Conservation (phyloP, 2,797 vertebrate species). For the Acanthurus leucopareius region DNA sequence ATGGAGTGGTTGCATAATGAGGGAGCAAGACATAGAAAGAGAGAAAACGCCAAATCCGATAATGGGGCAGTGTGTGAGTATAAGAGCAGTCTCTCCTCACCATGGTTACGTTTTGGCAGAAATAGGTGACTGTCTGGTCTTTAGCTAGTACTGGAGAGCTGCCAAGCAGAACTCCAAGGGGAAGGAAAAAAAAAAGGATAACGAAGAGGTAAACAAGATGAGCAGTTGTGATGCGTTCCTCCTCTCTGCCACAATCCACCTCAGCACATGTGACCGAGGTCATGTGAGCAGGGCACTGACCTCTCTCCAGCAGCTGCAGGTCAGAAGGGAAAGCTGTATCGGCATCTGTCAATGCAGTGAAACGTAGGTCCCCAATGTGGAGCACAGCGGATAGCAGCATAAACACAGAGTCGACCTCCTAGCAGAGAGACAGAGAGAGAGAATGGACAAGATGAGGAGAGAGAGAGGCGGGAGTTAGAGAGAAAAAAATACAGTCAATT, state of each 20-base stretch:
- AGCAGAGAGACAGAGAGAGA: conserved; percentile 19
- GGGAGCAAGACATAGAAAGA: conserved; percentile 9
- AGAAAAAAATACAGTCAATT: background rate
- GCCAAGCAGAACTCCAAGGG: conserved; percentile 35
- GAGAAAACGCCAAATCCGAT: conserved; percentile 3
- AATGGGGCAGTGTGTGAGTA: conserved; percentile 7
- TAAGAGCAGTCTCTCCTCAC: conserved; percentile 31
- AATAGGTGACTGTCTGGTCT: conserved; percentile 60
- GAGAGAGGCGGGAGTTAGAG: background rate
- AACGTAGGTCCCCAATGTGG: conserved; percentile 92
- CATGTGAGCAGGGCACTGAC: conserved; percentile 82
- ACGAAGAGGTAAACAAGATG: conserved; percentile 44
- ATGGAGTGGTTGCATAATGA: conserved; percentile 60
- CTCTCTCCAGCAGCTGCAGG: conserved; percentile 93
- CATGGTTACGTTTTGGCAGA: conserved; percentile 44
- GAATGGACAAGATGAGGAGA: background rate
- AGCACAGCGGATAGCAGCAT: conserved; percentile 91
- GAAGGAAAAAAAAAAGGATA: background rate
- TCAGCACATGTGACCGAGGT: conserved; percentile 43
- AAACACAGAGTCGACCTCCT: conserved; percentile 96
- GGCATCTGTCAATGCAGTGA: conserved; percentile 87
- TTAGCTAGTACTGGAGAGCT: conserved; percentile 36
- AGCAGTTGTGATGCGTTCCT: conserved; percentile 3
- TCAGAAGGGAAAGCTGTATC: conserved; percentile 91
- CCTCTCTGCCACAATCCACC: conserved; percentile 5